These are phyloP conservation scores for Acanthornis magna DNA, from an alignment of 2,797 vertebrate species.

Conservation along the genomic window DNA sequence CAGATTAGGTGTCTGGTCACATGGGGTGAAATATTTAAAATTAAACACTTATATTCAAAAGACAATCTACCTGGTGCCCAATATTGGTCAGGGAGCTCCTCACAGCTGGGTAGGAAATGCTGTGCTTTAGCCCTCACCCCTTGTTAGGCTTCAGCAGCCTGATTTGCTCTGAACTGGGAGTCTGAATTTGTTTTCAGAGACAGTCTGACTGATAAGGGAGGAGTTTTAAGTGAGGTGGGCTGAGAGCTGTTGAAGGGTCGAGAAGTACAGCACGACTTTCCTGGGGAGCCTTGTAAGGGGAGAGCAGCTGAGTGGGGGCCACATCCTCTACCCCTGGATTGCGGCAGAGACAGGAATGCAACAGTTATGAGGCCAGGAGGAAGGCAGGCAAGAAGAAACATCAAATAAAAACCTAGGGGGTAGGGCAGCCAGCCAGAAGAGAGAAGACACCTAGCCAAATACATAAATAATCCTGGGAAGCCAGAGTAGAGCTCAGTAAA, in stretches of 20 bases:
- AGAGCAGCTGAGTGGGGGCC: background rate
- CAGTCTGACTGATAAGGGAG: background rate
- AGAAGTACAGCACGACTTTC: background rate
- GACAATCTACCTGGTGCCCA: background rate
- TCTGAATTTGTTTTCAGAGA: background rate
- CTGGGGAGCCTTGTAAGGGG: background rate
- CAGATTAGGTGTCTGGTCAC: background rate
- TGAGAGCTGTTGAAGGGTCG: background rate
- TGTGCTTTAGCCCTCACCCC: background rate
- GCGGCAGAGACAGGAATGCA: background rate
- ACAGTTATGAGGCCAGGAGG: constrained; percentile 33
- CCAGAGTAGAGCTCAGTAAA: background rate
- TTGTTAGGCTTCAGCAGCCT: background rate
- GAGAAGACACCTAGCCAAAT: constrained; percentile 48
- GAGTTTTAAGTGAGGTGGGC: background rate
- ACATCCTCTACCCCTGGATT: background rate
- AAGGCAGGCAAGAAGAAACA: constrained; percentile 50
- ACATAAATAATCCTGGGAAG: constrained; percentile 38
- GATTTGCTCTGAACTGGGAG: background rate
- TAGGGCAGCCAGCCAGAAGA: constrained; percentile 47
- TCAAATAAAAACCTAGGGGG: constrained; percentile 45
- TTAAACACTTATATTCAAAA: background rate
- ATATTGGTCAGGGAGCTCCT: background rate
- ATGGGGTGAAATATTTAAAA: background rate
- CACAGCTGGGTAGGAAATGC: background rate